Conservation (phyloP, 2,797 vertebrate genomes). For the Pogoniulus pusillus region DNA sequence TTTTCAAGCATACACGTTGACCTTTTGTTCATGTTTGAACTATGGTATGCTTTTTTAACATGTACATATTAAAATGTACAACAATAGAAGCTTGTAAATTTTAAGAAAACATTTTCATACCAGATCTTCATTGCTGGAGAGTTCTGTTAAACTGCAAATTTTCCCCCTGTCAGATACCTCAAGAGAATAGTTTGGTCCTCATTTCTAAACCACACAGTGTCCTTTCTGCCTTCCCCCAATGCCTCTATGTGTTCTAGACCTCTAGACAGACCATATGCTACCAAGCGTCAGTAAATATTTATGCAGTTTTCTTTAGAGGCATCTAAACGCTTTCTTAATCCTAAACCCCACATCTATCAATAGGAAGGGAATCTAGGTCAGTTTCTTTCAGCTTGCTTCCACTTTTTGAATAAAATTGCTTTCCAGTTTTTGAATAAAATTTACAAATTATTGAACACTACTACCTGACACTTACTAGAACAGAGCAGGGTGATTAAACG, state of each 20-base stretch:
- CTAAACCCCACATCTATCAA: neutral
- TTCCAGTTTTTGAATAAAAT: neutral
- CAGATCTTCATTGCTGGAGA: neutral
- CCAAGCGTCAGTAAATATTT: neutral
- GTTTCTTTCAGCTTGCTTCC: neutral
- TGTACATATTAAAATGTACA: neutral
- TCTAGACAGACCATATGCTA: neutral
- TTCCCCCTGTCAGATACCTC: neutral
- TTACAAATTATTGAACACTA: neutral
- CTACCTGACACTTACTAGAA: neutral
- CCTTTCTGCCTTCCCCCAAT: neutral
- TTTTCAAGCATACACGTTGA: neutral
- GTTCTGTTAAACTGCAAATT: neutral
- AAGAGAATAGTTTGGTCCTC: neutral
- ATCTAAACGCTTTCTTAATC: neutral
- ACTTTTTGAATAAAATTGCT: no score
- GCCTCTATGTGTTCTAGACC: neutral
- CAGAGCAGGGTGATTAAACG: neutral
- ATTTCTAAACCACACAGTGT: neutral
- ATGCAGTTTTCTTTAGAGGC: neutral
- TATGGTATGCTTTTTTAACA: neutral
- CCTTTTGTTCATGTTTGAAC: neutral
- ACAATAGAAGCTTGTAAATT: neutral
- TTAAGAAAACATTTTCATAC: neutral
- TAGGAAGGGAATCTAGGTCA: neutral